Conservation (phyloP, 2,888 invertebrate species). For the Icerya purchasi region DNA sequence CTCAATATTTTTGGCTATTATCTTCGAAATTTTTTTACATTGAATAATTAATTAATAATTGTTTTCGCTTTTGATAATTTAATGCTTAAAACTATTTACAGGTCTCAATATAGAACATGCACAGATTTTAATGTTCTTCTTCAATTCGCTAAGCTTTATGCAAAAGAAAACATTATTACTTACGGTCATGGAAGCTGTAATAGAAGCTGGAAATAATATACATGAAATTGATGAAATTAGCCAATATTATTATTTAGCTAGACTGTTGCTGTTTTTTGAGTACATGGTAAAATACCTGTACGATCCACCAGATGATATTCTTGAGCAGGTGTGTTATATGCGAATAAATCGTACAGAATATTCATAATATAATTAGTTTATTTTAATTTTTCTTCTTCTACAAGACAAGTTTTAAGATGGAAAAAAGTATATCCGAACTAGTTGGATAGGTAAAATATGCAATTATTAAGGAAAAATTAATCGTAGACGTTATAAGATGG, state of each 20-base stretch:
- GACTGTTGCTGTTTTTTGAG: constrained; percentile 68
- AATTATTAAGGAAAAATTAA: too few species aligned
- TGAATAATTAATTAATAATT: too few species aligned
- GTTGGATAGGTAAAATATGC: too few species aligned
- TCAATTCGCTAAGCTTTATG: constrained; percentile 85
- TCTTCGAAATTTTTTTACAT: constrained; percentile 17
- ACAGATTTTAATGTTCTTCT: constrained; percentile 74
- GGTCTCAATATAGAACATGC: constrained; percentile 92
- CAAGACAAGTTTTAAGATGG: too few species aligned
- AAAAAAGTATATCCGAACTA: too few species aligned
- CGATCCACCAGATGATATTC: constrained; percentile 64
- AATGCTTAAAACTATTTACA: too few species aligned
- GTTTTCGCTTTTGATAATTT: too few species aligned
- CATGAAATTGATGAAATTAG: constrained; percentile 33
- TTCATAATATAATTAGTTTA: too few species aligned
- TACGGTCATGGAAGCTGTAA: constrained; percentile 52
- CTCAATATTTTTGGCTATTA: neutral
- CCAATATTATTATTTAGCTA: constrained; percentile 60
- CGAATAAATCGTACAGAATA: too few species aligned
- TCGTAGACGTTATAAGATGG: too few species aligned
- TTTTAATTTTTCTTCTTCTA: too few species aligned
- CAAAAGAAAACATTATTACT: constrained; percentile 86
- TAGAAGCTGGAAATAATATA: constrained; percentile 22
- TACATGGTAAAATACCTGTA: constrained; percentile 89
- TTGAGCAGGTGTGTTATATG: constrained; percentile 80